phyloP scores from a whole-genome alignment of 2,888 invertebrate genomes.

The Terebella lapidaria region DNA sequence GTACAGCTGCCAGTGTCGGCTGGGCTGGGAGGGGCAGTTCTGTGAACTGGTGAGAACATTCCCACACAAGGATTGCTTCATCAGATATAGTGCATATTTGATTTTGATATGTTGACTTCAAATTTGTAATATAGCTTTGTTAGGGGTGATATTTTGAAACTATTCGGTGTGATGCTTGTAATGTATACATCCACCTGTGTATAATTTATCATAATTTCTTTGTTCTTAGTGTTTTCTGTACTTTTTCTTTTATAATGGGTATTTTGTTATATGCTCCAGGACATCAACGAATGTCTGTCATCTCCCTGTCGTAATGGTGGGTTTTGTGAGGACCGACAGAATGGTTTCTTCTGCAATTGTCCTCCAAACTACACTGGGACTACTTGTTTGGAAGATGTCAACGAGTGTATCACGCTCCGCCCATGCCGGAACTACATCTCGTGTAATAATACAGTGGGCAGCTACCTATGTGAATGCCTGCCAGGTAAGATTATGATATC shows the following conservation, averaged over 20 bases:
- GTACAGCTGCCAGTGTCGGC: slow-evolving; percentile 22
- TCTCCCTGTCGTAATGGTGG: slow-evolving; percentile 29
- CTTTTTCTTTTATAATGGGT: too few relatives aligned
- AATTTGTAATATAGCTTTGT: too few relatives aligned
- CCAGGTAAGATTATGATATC: slow-evolving; percentile 19
- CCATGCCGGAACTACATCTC: slow-evolving; percentile 24
- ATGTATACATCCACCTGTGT: too few relatives aligned
- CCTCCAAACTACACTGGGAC: slow-evolving; percentile 48
- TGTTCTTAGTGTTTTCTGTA: too few relatives aligned
- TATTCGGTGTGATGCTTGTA: too few relatives aligned
- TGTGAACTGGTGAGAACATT: slow-evolving; percentile 1
- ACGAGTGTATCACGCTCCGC: slow-evolving; percentile 28
- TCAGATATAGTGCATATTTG: too few relatives aligned
- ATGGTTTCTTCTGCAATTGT: slow-evolving; percentile 26
- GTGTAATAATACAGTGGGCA: slow-evolving; percentile 28
- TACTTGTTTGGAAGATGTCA: slow-evolving; percentile 61
- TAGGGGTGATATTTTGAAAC: too few relatives aligned
- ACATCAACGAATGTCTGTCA: slow-evolving; percentile 29
- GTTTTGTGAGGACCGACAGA: slow-evolving; percentile 24
- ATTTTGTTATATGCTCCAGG: slow-evolving; percentile 17
- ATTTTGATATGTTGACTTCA: too few relatives aligned
- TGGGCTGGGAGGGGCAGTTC: slow-evolving; percentile 22
- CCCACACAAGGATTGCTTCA: neutral
- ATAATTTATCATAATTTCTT: too few relatives aligned
- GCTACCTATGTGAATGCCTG: slow-evolving; percentile 26